Percentiles rank a stretch among this genome's conserved stretches.
These are phyloP conservation scores for Blastobasis adustella DNA, from an alignment of 2,888 invertebrate species.

Conservation along the genomic window DNA sequence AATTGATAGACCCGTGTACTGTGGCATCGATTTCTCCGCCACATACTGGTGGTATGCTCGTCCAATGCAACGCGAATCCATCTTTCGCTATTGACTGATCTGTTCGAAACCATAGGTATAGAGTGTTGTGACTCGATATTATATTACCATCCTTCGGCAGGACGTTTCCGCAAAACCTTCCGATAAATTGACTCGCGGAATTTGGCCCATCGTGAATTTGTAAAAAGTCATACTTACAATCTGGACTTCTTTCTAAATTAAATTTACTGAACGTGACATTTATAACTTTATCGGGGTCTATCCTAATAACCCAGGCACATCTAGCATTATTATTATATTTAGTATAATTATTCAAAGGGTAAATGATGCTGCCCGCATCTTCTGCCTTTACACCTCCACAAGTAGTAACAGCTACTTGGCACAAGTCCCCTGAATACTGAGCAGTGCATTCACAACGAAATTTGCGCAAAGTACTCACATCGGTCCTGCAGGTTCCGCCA, in stretches of 20 bases:
- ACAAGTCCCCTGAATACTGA: conserved; percentile 79
- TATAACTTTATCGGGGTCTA: conserved; percentile 79
- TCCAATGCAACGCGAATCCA: conserved; percentile 89
- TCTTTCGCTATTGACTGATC: conserved; percentile 77
- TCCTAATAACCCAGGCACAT: conserved; percentile 88
- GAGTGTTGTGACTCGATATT: conserved; percentile 82
- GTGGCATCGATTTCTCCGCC: conserved; percentile 78
- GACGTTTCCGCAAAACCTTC: conserved; percentile 85
- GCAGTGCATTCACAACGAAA: conserved; percentile 80
- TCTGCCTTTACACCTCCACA: conserved; percentile 59
- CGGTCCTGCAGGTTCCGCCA: conserved; percentile 81
- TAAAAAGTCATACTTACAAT: conserved; percentile 82
- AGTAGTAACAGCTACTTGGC: conserved; percentile 69
- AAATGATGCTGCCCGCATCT: conserved; percentile 78
- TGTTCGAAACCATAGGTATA: conserved; percentile 89
- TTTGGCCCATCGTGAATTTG: conserved; percentile 91
- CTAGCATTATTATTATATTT: conserved; percentile 78
- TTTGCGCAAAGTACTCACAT: conserved; percentile 29
- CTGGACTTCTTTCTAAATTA: conserved; percentile 78
- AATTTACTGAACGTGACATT: conserved; percentile 88
- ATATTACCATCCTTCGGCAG: conserved; percentile 81
- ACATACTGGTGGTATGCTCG: conserved; percentile 81
- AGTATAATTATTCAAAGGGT: conserved; percentile 66
- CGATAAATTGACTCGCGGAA: conserved; percentile 81
- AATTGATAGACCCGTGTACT: conserved; percentile 83